A percentile compares a stretch with the other conserved stretches of the same genome.
These are phyloP conservation scores for Bufo bufo DNA, from an alignment of 2,113 vertebrate species.

Conservation along the genomic window DNA sequence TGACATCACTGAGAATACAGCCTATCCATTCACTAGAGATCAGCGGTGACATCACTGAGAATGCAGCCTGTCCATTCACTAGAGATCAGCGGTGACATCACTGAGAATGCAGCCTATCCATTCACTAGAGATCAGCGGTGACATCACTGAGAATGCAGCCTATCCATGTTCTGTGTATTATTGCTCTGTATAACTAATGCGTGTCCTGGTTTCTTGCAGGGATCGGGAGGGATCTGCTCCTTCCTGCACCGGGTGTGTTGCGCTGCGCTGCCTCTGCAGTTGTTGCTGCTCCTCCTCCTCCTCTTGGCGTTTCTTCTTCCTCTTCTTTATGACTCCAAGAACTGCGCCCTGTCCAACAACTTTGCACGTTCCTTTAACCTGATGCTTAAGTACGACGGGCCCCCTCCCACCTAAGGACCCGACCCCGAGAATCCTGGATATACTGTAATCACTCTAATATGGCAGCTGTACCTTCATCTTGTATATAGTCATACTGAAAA, in stretches of 20 bases:
- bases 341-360: constrained; percentile 89
- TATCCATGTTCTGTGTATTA: background rate
- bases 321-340: constrained; percentile 74
- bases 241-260: constrained; percentile 79
- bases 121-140: background rate
- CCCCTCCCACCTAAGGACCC: constrained; percentile 82
- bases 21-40: too few relatives aligned
- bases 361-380: constrained; percentile 89
- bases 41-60: background rate
- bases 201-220: constrained; percentile 65
- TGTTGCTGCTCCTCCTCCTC: constrained; percentile 80
- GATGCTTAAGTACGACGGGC: constrained; percentile 85
- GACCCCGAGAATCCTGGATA: rapidly evolving
- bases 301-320: constrained; percentile 87
- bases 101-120: constrained; percentile 6
- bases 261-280: constrained; percentile 80
- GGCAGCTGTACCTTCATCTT: constrained; percentile 41
- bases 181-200: background rate
- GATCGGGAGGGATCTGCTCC: constrained; percentile 59
- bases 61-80: background rate
- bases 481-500: constrained; percentile 18
- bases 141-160: background rate
- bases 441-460: background rate
- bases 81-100: background rate
- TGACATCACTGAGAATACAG: too few relatives aligned